Base-by-base conservation (phyloP, 2,888 invertebrate species). In the Biston stratarius region DNA sequence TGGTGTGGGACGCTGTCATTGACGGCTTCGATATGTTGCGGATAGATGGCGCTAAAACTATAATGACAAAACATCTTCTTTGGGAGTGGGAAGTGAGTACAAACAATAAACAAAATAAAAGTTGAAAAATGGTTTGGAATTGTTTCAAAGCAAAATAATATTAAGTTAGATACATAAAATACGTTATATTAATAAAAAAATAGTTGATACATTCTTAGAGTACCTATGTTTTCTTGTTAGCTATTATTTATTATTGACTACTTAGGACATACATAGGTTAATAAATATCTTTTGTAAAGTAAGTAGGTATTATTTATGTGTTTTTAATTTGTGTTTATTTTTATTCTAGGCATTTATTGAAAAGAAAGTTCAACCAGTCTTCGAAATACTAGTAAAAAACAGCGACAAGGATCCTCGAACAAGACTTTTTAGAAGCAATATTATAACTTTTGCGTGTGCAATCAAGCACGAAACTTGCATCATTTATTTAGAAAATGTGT, bases 21-120 rank as follows among this genome's bases (percentile, higher is more conserved):
- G 73, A 79, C 7, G 94, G 92, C 0, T 92, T 86, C 70, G 83
- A 89, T 1, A 64, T 90, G 65, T 61, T 93, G 57, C 80, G 82
- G 62, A 84, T 76, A 9, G 87, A 89, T 38, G 85, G 83, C 14
- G 85, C 87, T 11, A 71, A 58, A 5, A 85, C 86, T 40, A 78
- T 77, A 15, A 88, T 92, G 84, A 89, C 88, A 0, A 88, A 80
- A 64, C 75, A 79, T 7, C 53, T 87, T 53, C 90, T 88, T 70
- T 83, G 83, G 74, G 89, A 92, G 57, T 93, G 92, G 92, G 85
- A 90, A 88, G 94, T 93, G 73, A 70, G 68, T 38, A 8, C 38
- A 24, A 24, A 24, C n/a, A n/a, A n/a, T n/a, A 38, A 5, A 38
- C 8, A 38, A 38, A 38, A 38, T 38, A 38, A 38, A 38, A 38